phyloP scores from a whole-genome alignment of 2,888 invertebrate genomes.

The Mactromeris polynyma region DNA sequence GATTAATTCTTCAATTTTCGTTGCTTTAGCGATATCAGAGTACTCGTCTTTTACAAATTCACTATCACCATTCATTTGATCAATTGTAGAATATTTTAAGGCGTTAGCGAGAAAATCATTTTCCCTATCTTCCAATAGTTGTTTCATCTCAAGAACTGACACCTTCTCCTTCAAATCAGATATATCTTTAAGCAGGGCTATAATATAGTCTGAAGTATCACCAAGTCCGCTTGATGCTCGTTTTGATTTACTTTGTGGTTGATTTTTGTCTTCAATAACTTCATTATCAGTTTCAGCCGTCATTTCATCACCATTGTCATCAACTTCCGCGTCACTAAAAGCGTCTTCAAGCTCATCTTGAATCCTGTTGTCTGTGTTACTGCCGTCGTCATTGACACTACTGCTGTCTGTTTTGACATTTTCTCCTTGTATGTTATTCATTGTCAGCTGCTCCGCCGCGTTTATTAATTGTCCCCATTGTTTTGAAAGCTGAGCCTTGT shows the following conservation, averaged over 20 bases:
- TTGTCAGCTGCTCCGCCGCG: constrained; percentile 24
- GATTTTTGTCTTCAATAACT: constrained; percentile 1
- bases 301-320: neutral
- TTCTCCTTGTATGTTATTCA: neutral
- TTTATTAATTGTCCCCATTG: constrained; percentile 29
- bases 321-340: constrained; percentile 12
- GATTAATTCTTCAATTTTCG: constrained; percentile 70
- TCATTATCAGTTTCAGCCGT: neutral
- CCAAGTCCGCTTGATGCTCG: constrained; percentile 56
- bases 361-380: neutral
- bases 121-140: constrained; percentile 77
- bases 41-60: constrained; percentile 66
- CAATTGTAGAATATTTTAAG: constrained; percentile 78
- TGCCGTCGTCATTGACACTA: neutral
- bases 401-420: neutral
- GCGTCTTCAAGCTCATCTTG: constrained; percentile 20
- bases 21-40: constrained; percentile 71
- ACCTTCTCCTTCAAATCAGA: constrained; percentile 63
- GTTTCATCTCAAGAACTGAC: constrained; percentile 51
- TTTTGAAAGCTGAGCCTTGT: constrained; percentile 15
- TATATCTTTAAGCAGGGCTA: constrained; percentile 65
- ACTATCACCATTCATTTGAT: constrained; percentile 73
- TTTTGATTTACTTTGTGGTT: constrained; percentile 60
- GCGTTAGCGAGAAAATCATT: constrained; percentile 80
- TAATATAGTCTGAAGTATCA: constrained; percentile 38